Conservation (phyloP, 2,888 invertebrate genomes). For the Lacanobia oleracea region DNA sequence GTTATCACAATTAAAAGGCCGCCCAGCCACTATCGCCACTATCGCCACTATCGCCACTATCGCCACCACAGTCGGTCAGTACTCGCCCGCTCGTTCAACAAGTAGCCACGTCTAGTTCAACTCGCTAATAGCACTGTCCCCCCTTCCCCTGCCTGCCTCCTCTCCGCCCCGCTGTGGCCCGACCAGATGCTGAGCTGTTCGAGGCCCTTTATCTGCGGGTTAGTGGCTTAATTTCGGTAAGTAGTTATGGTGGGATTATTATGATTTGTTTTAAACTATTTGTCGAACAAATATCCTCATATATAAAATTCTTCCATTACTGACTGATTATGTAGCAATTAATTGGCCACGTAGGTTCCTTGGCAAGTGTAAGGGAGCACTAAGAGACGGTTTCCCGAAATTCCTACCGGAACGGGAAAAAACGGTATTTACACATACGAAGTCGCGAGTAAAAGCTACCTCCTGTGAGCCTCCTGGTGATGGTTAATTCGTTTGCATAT, state of each 20-base stretch:
- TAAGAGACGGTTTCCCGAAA: too few species aligned
- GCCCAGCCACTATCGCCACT: background rate
- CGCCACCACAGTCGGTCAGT: background rate
- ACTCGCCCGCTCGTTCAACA: slow-evolving; percentile 41
- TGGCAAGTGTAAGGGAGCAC: too few species aligned
- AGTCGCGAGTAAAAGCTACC: too few species aligned
- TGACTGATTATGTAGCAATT: too few species aligned
- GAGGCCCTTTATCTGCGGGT: background rate
- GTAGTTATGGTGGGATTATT: background rate
- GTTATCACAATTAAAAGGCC: background rate
- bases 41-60: too few species aligned
- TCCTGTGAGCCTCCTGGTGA: too few species aligned
- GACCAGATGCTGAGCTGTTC: slow-evolving; percentile 6
- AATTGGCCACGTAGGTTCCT: too few species aligned
- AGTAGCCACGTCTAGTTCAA: slow-evolving; percentile 27
- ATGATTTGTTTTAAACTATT: background rate
- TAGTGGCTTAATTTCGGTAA: background rate
- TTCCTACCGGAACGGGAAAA: too few species aligned
- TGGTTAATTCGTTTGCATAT: too few species aligned
- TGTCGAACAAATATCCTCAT: too few species aligned
- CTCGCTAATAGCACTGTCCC: background rate
- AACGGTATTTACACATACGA: too few species aligned
- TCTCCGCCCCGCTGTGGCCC: background rate
- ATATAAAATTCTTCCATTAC: too few species aligned
- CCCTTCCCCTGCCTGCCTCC: background rate